phyloP scores from a whole-genome alignment of 2,797 vertebrate species.

The Eleutherodactylus coqui region DNA sequence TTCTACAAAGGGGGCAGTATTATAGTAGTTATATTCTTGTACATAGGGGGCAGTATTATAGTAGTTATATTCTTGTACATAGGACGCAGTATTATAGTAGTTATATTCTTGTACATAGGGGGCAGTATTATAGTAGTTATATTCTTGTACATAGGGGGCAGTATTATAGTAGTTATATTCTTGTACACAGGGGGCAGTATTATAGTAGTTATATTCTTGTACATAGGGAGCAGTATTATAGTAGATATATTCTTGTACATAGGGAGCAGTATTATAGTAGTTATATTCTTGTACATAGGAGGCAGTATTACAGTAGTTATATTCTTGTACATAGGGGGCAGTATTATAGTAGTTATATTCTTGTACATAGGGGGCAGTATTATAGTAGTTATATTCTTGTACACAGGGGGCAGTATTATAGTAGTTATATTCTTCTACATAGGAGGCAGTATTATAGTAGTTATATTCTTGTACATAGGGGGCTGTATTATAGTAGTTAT shows the following conservation, averaged over 20 bases:
- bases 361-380: no score
- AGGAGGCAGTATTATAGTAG: neutral
- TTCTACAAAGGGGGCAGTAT: neutral
- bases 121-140: constrained; percentile 5
- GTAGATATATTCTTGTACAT: constrained; percentile 3
- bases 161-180: neutral
- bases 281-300: neutral
- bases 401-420: no score
- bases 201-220: constrained; percentile 7
- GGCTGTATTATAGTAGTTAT: constrained; percentile 3
- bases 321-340: no score
- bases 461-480: neutral
- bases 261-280: neutral
- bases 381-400: no score
- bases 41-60: neutral
- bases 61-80: no score
- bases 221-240: neutral
- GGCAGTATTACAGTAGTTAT: no score
- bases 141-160: constrained; percentile 1
- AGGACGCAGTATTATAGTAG: no score
- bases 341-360: no score
- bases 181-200: neutral
- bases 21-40: constrained; percentile 9
- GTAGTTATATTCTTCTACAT: no score
- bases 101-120: no score